phyloP scores from a whole-genome alignment of 2,888 invertebrate species.

The Drosophila pullipes region DNA sequence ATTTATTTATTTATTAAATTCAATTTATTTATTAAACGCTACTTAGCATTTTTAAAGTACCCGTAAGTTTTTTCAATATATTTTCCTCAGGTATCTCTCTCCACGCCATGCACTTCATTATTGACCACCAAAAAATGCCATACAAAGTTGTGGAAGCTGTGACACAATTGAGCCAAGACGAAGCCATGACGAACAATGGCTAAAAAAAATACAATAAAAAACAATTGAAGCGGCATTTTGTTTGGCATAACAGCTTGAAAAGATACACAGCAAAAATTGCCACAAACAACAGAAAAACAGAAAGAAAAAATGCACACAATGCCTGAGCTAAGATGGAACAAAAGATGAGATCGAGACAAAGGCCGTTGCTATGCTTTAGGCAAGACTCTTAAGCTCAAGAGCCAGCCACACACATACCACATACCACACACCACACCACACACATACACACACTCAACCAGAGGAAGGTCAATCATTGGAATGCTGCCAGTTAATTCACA shows the following conservation, averaged over 20 bases:
- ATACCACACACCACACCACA: constrained; percentile 26
- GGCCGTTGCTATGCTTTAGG: constrained; percentile 69
- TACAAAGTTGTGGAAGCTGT: constrained; percentile 52
- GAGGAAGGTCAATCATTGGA: constrained; percentile 77
- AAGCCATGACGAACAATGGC: constrained; percentile 44
- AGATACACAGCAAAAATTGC: constrained; percentile 52
- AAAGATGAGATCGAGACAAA: constrained; percentile 76
- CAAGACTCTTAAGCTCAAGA: constrained; percentile 65
- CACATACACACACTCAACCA: constrained; percentile 17
- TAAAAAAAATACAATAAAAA: constrained; percentile 41
- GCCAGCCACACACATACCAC: constrained; percentile 50
- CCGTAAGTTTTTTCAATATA: background rate
- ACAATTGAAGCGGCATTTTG: constrained; percentile 57
- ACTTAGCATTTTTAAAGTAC: background rate
- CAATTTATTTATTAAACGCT: background rate
- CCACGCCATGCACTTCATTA: constrained; percentile 55
- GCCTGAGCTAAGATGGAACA: constrained; percentile 63
- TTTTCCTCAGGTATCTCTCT: constrained; percentile 1
- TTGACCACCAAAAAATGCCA: constrained; percentile 60
- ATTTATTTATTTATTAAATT: background rate
- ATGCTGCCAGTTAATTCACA: constrained; percentile 79
- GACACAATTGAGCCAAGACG: constrained; percentile 64
- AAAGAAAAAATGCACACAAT: constrained; percentile 64
- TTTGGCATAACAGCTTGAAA: constrained; percentile 48
- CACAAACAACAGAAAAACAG: constrained; percentile 48